phyloP scores from a whole-genome alignment of 2,113 vertebrate genomes.

The Takifugu bimaculatus region DNA sequence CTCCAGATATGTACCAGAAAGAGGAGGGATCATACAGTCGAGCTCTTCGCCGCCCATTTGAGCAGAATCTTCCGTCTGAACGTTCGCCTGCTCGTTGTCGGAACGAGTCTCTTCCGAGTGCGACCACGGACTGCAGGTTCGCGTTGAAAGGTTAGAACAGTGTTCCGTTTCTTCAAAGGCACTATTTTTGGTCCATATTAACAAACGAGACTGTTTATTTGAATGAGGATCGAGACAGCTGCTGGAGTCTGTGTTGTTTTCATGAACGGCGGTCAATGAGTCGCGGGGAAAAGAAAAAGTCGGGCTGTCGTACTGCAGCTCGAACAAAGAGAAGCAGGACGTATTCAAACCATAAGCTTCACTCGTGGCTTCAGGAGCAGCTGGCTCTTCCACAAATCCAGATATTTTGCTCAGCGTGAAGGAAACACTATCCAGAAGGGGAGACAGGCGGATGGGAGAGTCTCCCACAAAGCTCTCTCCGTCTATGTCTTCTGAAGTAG shows the following conservation, averaged over 20 bases:
- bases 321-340: slow-evolving; percentile 95
- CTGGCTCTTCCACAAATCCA: slow-evolving; percentile 80
- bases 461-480: slow-evolving; percentile 93
- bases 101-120: slow-evolving; percentile 98
- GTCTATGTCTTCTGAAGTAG: slow-evolving; percentile 92
- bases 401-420: slow-evolving; percentile 83
- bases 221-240: slow-evolving; percentile 88
- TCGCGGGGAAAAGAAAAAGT: slow-evolving; percentile 92
- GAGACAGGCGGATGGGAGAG: slow-evolving; percentile 88
- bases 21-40: slow-evolving; percentile 85
- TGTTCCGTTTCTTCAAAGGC: slow-evolving; percentile 99
- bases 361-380: slow-evolving; percentile 83
- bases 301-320: slow-evolving; percentile 97
- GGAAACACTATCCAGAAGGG: slow-evolving; percentile 82
- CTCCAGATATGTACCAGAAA: slow-evolving; percentile 87
- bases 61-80: slow-evolving; percentile 84
- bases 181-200: slow-evolving; percentile 99
- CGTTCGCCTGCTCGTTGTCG: slow-evolving; percentile 88
- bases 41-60: slow-evolving; percentile 86
- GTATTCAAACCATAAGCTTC: slow-evolving; percentile 86
- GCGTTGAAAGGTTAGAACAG: slow-evolving; percentile 98
- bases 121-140: slow-evolving; percentile 99
- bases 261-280: slow-evolving; percentile 82
- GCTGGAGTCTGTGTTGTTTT: slow-evolving; percentile 86
- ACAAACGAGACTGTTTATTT: slow-evolving; percentile 97